Evolutionary conservation across 2,797 vertebrate species (phyloP).

Genomic region (Trachurus trachurus): DNA sequence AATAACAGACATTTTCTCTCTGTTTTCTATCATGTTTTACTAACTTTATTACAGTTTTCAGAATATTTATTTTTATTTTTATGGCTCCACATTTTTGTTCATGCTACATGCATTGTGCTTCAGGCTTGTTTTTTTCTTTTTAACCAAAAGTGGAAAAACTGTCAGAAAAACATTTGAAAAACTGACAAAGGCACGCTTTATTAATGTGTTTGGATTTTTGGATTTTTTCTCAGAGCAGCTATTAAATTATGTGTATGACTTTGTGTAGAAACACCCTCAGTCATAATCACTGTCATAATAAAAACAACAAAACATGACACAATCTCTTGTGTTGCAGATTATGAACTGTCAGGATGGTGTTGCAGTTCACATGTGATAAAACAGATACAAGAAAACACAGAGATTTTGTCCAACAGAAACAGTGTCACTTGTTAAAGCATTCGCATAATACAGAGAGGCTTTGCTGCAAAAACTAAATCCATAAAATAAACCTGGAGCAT

Average conservation of each 20-base stretch:
- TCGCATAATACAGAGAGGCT: not conserved
- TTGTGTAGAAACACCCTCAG: not conserved
- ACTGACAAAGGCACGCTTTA: not conserved
- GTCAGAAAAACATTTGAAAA: not conserved
- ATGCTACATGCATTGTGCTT: not conserved
- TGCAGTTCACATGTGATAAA: slow-evolving; percentile 16
- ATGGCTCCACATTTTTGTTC: not conserved
- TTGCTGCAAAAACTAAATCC: not conserved
- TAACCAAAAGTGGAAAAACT: not conserved
- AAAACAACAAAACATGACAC: not conserved
- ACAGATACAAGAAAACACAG: not conserved
- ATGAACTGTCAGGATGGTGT: slow-evolving; percentile 12
- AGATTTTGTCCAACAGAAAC: not conserved
- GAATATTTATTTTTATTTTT: not conserved
- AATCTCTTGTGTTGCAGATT: slow-evolving; percentile 5
- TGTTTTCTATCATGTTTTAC: not conserved
- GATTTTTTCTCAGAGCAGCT: no score
- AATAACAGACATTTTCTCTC: not conserved
- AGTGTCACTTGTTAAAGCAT: no score
- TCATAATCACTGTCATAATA: not conserved
- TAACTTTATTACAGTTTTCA: no score
- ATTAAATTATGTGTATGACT: not conserved
- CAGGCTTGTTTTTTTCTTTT: not conserved
- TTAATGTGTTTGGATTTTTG: not conserved
- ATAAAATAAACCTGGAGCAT: not conserved